Evolutionary conservation across 1,140 invertebrate genomes (phyloP).

Genomic region (Drosophila watanabei): DNA sequence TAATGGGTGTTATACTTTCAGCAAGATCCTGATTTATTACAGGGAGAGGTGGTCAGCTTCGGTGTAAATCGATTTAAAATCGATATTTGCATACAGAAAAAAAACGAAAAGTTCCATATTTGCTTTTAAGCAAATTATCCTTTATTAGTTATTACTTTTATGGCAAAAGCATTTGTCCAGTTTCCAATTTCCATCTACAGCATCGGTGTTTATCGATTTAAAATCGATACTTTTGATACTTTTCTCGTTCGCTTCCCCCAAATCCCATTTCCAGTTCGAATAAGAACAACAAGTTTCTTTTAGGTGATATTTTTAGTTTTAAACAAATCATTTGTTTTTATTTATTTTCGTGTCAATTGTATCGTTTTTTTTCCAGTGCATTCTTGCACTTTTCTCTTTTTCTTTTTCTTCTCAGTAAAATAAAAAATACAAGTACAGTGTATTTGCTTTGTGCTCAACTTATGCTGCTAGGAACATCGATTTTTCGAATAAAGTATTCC

Average conservation of each 20-base stretch:
- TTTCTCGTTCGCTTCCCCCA: background rate
- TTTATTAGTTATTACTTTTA: no score
- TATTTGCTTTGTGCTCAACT: constrained; percentile 31
- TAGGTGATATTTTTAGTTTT: constrained; percentile 54
- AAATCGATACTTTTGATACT: background rate
- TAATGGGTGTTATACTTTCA: background rate
- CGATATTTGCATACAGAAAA: background rate
- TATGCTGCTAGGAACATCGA: constrained; percentile 72
- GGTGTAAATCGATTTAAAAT: background rate
- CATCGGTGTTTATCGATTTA: background rate
- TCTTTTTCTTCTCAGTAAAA: constrained; percentile 18
- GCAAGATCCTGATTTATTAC: background rate
- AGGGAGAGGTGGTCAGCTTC: background rate
- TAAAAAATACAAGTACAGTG: constrained; percentile 50
- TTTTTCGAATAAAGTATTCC: constrained; percentile 47
- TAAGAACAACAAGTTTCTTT: constrained; percentile 37
- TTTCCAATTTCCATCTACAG: background rate
- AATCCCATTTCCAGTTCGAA: constrained; percentile 11
- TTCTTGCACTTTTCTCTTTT: constrained; percentile 16
- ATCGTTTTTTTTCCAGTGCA: constrained; percentile 17
- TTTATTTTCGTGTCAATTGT: constrained; percentile 56
- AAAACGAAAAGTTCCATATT: no score
- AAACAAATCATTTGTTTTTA: constrained; percentile 70
- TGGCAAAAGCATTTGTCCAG: no score
- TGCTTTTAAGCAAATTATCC: no score